phyloP scores from a whole-genome alignment of 2,113 vertebrate genomes.

The Laticauda laticaudata region DNA sequence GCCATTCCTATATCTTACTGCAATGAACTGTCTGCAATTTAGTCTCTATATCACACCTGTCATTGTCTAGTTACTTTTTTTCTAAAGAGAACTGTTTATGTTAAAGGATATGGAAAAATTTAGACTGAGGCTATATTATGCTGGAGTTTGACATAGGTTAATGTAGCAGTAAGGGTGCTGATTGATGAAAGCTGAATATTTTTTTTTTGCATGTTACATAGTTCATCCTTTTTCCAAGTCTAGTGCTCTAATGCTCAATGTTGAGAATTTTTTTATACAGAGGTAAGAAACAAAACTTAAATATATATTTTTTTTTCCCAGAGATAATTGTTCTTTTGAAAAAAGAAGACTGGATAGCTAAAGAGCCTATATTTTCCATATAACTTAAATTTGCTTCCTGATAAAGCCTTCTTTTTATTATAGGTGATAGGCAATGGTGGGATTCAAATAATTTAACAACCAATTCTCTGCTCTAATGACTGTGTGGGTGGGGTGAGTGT shows the following conservation, averaged over 20 bases:
- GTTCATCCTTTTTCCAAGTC: constrained; percentile 59
- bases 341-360: background rate
- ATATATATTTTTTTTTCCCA: background rate
- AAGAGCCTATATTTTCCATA: background rate
- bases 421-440: background rate
- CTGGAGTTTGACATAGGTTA: constrained; percentile 29
- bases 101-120: constrained; percentile 16
- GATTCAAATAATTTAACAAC: too few species aligned
- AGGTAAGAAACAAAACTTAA: constrained; percentile 41
- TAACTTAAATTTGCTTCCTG: background rate
- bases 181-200: constrained; percentile 62
- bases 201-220: constrained; percentile 54
- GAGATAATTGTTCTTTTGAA: constrained; percentile 40
- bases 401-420: background rate
- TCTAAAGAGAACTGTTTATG: constrained; percentile 24
- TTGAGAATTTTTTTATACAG: constrained; percentile 55
- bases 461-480: too few species aligned
- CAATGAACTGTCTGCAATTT: constrained; percentile 22
- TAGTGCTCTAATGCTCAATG: constrained; percentile 30
- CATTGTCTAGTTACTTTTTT: constrained; percentile 27
- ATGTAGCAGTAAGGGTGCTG: constrained; percentile 49
- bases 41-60: constrained; percentile 4
- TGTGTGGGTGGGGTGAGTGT: too few species aligned
- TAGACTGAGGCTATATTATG: background rate
- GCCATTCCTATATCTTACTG: background rate